Evolutionary conservation across 2,113 vertebrate genomes (phyloP).

Genomic region (Phalacrocorax brasilianus): DNA sequence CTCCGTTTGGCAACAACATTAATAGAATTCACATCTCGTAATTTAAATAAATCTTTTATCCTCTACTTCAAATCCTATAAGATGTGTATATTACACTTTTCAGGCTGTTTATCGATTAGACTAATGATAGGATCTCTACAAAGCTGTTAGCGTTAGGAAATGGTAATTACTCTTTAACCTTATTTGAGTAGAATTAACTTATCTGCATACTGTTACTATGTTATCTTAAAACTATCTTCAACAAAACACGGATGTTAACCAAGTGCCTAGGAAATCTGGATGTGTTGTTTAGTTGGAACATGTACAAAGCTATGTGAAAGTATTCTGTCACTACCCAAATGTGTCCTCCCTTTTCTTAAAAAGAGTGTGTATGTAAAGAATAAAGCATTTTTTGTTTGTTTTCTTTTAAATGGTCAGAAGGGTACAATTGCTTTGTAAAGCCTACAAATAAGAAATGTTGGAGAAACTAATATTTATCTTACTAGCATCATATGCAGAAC

Average conservation of each 20-base stretch:
- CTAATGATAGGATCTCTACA: neutral
- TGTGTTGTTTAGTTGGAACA: neutral
- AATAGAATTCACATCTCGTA: neutral
- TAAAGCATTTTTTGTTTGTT: neutral
- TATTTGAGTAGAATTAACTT: neutral
- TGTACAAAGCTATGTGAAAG: neutral
- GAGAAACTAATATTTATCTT: neutral
- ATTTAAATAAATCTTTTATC: neutral
- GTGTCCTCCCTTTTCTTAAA: no score
- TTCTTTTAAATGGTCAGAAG: neutral
- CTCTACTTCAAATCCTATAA: neutral
- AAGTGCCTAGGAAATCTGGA: neutral
- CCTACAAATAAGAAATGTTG: neutral
- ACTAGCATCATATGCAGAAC: neutral
- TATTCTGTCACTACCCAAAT: neutral
- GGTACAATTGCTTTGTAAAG: neutral
- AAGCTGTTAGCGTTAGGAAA: slow-evolving; percentile 1
- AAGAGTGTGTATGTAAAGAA: neutral
- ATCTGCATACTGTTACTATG: neutral
- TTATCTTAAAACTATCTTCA: neutral
- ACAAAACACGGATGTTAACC: neutral
- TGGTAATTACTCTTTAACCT: neutral
- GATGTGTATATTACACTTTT: neutral
- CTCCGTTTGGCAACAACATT: neutral
- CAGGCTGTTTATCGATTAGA: slow-evolving; percentile 3